These are phyloP conservation scores for Vulpes lagopus DNA, from an alignment of 2,113 vertebrate species.

Conservation along the genomic window DNA sequence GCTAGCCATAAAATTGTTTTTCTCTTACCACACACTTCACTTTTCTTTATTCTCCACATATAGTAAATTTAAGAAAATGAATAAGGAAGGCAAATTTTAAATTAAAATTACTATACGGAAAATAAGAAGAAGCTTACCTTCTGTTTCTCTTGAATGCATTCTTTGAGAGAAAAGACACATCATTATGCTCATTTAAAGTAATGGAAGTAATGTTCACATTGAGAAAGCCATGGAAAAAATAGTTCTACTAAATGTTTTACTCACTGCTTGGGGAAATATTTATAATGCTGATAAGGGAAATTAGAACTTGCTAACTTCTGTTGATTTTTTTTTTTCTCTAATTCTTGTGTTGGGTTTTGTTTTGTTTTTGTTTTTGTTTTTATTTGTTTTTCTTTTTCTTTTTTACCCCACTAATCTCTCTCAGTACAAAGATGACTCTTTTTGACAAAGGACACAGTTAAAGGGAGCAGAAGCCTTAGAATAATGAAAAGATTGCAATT, in stretches of 20 bases:
- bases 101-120: background rate
- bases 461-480: background rate
- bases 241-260: background rate
- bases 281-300: background rate
- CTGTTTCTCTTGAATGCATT: slow-evolving; percentile 10
- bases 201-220: background rate
- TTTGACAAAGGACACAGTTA: background rate
- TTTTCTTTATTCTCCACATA: slow-evolving; percentile 34
- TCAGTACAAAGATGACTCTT: background rate
- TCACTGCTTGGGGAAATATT: background rate
- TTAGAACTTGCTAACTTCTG: background rate
- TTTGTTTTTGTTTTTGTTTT: background rate
- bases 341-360: background rate
- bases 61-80: slow-evolving; percentile 55
- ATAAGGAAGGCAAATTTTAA: slow-evolving; percentile 25
- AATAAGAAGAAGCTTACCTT: background rate
- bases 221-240: background rate
- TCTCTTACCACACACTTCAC: slow-evolving; percentile 24
- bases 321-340: background rate
- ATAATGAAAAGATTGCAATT: background rate
- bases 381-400: background rate
- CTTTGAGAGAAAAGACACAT: slow-evolving; percentile 7
- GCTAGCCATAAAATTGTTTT: slow-evolving; percentile 63
- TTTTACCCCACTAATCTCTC: background rate
- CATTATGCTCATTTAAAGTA: background rate